phyloP scores from a whole-genome alignment of 1,140 invertebrate species.

The Marisa cornuarietis region DNA sequence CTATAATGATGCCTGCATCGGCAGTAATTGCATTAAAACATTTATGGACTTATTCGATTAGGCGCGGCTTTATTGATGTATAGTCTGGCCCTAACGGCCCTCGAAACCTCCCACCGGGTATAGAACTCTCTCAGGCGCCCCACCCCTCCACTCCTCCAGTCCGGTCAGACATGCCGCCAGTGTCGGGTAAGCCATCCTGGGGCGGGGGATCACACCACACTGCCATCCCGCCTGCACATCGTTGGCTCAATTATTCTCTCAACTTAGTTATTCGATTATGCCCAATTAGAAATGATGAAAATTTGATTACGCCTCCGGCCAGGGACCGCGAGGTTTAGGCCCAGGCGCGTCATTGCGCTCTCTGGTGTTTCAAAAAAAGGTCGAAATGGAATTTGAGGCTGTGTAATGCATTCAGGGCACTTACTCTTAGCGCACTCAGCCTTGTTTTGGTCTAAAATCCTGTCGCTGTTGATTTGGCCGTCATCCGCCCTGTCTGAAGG shows the following conservation, averaged over 20 bases:
- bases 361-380: conserved; percentile 6
- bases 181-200: neutral
- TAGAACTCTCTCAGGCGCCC: neutral
- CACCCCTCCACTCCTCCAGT: neutral
- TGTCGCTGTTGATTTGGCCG: too few relatives aligned
- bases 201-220: neutral
- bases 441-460: neutral
- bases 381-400: neutral
- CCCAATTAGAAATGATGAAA: conserved; percentile 35
- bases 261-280: conserved; percentile 31
- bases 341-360: conserved; percentile 17
- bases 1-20: conserved; percentile 46
- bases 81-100: conserved; percentile 17
- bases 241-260: conserved; percentile 26
- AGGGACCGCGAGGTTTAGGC: conserved; percentile 4
- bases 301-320: conserved; percentile 26
- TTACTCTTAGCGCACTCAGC: neutral
- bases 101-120: neutral
- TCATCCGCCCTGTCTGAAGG: too few relatives aligned
- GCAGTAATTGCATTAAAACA: conserved; percentile 48
- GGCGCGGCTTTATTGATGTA: conserved; percentile 24
- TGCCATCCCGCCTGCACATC: conserved; percentile 4
- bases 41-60: conserved; percentile 47
- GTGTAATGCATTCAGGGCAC: conserved; percentile 12
- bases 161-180: neutral